A percentile compares a stretch with the other conserved stretches of the same genome.
phyloP scores from a whole-genome alignment of 1,140 invertebrate genomes.

The Coptotermes formosanus region DNA sequence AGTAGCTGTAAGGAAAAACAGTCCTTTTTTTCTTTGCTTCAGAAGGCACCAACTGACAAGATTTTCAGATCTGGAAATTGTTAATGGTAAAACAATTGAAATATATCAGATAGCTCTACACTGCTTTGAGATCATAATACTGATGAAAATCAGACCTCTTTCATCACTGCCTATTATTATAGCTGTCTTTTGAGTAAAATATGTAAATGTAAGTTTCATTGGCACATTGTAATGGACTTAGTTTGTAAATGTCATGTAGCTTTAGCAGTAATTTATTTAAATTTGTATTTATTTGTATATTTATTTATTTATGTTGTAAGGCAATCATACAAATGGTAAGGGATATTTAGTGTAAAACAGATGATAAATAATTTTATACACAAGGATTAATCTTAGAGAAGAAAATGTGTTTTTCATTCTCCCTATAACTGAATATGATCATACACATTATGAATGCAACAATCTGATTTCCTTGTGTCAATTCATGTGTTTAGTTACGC shows the following conservation, averaged over 20 bases:
- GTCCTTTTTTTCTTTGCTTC: too few relatives aligned
- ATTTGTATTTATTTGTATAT: neutral
- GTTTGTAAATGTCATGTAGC: neutral
- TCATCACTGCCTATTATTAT: too few relatives aligned
- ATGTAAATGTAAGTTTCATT: neutral
- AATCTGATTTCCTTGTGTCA: neutral
- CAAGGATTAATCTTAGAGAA: neutral
- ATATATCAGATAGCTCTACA: too few relatives aligned
- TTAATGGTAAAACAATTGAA: too few relatives aligned
- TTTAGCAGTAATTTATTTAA: constrained; percentile 1
- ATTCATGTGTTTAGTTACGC: neutral
- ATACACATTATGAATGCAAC: neutral
- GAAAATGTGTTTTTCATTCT: neutral
- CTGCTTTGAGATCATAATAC: too few relatives aligned
- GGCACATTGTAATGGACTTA: neutral
- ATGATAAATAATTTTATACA: neutral
- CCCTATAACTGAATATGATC: neutral
- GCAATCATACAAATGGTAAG: neutral
- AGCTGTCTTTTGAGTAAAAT: too few relatives aligned
- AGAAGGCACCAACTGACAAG: too few relatives aligned
- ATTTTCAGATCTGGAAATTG: too few relatives aligned
- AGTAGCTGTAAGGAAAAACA: too few relatives aligned
- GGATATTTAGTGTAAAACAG: neutral
- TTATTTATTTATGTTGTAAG: neutral
- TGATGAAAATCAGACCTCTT: too few relatives aligned